Evolutionary conservation across 2,888 invertebrate species (phyloP).

Genomic region (Meiosimyza decipiens): DNA sequence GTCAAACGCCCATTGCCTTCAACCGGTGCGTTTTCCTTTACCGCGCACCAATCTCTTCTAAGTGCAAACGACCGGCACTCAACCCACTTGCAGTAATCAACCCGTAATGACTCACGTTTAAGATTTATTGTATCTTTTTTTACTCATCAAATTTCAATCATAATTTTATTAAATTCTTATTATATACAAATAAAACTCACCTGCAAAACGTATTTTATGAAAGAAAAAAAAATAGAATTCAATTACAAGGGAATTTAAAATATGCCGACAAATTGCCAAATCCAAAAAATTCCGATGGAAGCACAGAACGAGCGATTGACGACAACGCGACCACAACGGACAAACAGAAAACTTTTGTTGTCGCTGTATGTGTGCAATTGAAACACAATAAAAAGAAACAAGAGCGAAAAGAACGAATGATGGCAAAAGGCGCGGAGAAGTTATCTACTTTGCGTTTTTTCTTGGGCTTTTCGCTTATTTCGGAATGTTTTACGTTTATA

Average conservation of each 20-base stretch:
- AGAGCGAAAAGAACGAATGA: slow-evolving; percentile 16
- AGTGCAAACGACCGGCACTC: neutral
- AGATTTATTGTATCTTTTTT: too few relatives aligned
- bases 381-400: neutral
- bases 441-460: slow-evolving; percentile 19
- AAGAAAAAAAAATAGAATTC: neutral
- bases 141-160: neutral
- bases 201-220: slow-evolving; percentile 9
- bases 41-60: neutral
- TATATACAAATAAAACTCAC: slow-evolving; percentile 12
- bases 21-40: neutral
- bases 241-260: slow-evolving; percentile 4
- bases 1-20: slow-evolving; percentile 9
- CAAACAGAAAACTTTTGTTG: too few relatives aligned
- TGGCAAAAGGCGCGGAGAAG: slow-evolving; percentile 10
- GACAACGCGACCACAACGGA: neutral
- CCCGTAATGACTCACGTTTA: too few relatives aligned
- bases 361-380: slow-evolving; percentile 3
- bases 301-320: slow-evolving; percentile 19
- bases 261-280: slow-evolving; percentile 4
- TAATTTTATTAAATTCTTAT: neutral
- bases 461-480: slow-evolving; percentile 8
- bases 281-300: slow-evolving; percentile 35
- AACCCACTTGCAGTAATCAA: too few relatives aligned
- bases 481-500: neutral